Percentiles rank a stretch among this genome's conserved stretches.
Conservation (phyloP, 2,888 invertebrate genomes). For the Resseliella maxima region DNA sequence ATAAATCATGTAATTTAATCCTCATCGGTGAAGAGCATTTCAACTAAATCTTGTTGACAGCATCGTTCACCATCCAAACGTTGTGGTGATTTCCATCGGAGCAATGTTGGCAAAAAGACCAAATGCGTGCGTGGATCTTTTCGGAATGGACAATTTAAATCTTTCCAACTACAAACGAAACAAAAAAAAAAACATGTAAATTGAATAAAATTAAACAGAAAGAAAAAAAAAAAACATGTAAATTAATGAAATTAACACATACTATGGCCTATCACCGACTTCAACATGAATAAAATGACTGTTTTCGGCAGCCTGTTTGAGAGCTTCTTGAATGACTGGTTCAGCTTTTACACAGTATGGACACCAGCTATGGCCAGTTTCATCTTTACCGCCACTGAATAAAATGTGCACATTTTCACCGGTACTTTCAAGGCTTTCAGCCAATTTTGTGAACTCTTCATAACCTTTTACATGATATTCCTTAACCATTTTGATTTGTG, state of each 20-base stretch:
- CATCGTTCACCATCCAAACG: conserved; percentile 84
- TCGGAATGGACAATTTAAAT: conserved; percentile 82
- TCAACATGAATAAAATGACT: conserved; percentile 79
- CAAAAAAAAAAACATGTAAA: neutral
- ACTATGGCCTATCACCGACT: conserved; percentile 82
- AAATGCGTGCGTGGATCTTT: conserved; percentile 78
- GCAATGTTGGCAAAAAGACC: conserved; percentile 84
- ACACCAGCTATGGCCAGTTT: conserved; percentile 85
- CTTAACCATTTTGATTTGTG: conserved; percentile 64
- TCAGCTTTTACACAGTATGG: conserved; percentile 89
- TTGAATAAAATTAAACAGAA: neutral
- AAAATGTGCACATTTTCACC: conserved; percentile 66
- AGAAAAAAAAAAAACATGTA: neutral
- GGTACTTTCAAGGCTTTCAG: conserved; percentile 64
- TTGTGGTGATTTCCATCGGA: conserved; percentile 82
- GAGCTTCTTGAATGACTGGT: conserved; percentile 78
- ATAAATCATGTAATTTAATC: neutral
- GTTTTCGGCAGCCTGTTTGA: conserved; percentile 73
- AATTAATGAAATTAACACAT: conserved; percentile 67
- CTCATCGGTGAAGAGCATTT: conserved; percentile 75
- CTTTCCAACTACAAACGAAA: conserved; percentile 83
- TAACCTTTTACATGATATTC: conserved; percentile 67
- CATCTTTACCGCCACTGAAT: conserved; percentile 67
- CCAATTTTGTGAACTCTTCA: conserved; percentile 66
- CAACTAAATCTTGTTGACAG: conserved; percentile 77